Conservation (phyloP, 1,140 invertebrate species). For the Danaus plexippus region DNA sequence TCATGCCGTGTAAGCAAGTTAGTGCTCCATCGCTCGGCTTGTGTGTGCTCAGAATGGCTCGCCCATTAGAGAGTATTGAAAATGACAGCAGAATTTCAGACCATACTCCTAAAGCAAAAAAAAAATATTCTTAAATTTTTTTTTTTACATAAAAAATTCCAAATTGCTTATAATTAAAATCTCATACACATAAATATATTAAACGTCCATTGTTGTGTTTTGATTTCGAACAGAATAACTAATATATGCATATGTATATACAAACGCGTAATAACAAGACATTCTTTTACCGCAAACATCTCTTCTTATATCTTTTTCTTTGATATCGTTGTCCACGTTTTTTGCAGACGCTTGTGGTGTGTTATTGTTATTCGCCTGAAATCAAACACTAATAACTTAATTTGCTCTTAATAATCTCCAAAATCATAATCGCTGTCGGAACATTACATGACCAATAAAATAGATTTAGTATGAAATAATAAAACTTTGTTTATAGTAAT, state of each 20-base stretch:
- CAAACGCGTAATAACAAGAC: background rate
- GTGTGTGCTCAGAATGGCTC: constrained; percentile 62
- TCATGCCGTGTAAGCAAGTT: constrained; percentile 85
- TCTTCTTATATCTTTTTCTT: constrained; percentile 39
- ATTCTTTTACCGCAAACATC: constrained; percentile 44
- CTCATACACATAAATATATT: too few species aligned
- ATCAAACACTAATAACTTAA: constrained; percentile 7
- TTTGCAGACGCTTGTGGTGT: constrained; percentile 22
- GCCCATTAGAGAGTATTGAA: constrained; percentile 71
- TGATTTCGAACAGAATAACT: too few species aligned
- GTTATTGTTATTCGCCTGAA: constrained; percentile 28
- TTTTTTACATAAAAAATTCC: too few species aligned
- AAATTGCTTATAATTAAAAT: too few species aligned
- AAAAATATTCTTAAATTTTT: too few species aligned
- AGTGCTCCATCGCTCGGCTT: constrained; percentile 74
- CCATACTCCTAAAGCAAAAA: constrained; percentile 62
- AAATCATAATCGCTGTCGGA: constrained; percentile 5
- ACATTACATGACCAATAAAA: too few species aligned
- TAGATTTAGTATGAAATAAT: background rate
- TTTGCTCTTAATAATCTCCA: constrained; percentile 8
- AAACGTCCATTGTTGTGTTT: too few species aligned
- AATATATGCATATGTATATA: background rate
- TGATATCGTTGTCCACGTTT: constrained; percentile 22
- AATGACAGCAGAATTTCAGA: constrained; percentile 75
- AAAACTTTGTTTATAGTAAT: too few species aligned